phyloP scores from a whole-genome alignment of 2,797 vertebrate genomes.

The Rhadinocentrus ornatus region DNA sequence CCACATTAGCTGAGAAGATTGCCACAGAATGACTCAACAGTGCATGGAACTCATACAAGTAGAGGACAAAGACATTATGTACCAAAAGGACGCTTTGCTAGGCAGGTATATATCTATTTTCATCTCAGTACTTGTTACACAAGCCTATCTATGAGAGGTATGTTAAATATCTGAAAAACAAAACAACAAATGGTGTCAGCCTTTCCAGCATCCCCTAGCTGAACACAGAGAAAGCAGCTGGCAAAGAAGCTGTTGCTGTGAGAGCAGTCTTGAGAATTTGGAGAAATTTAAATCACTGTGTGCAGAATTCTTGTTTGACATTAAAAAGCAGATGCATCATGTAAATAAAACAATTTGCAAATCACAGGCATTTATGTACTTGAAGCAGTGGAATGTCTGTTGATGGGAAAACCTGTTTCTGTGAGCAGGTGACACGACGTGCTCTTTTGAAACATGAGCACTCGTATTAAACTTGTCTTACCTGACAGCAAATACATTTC shows the following conservation, averaged over 20 bases:
- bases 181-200: slow-evolving; percentile 3
- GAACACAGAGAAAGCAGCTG: slow-evolving; percentile 1
- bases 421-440: slow-evolving; percentile 19
- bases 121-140: slow-evolving; percentile 11
- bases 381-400: slow-evolving; percentile 42
- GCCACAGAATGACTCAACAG: slow-evolving; percentile 51
- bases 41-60: slow-evolving; percentile 33
- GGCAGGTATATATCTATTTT: slow-evolving; percentile 12
- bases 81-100: slow-evolving; percentile 30
- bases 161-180: slow-evolving; percentile 14
- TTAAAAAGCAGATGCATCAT: slow-evolving; percentile 34
- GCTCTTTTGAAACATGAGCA: slow-evolving; percentile 8
- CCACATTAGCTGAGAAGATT: slow-evolving; percentile 19
- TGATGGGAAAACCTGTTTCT: slow-evolving; percentile 47
- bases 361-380: slow-evolving; percentile 37
- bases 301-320: slow-evolving; percentile 19
- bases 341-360: slow-evolving; percentile 20
- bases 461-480: background rate
- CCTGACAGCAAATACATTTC: background rate
- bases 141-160: slow-evolving; percentile 4
- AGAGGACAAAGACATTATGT: slow-evolving; percentile 25
- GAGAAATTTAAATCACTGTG: slow-evolving; percentile 7
- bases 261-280: slow-evolving; percentile 20
- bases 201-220: slow-evolving; percentile 8
- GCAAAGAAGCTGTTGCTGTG: background rate